Base-by-base conservation (phyloP, 2,797 vertebrate species). In the Eupleurogrammus muticus region DNA sequence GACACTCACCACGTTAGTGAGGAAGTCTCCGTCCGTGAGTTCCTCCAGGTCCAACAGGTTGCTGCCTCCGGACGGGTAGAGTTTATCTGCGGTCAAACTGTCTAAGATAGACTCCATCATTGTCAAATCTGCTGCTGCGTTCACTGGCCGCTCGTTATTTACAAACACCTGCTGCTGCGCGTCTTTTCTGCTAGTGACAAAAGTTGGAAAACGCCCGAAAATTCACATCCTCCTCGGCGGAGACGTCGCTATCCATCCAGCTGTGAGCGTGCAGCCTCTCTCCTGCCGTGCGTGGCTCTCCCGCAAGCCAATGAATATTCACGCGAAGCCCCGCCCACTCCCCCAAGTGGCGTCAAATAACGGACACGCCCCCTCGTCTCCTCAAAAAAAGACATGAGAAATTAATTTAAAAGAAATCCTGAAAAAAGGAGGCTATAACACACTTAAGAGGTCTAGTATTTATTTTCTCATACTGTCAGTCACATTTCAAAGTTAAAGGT, bases 1-100 rank as follows among this genome's bases (percentile, higher is more conserved):
- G 24, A 14, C 38, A 73, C 90, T 90, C 78, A 98, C 97, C 96
- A 96, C 96, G 87, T 96, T 98, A 82, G 94, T 95, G 89, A 98
- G 96, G 86, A 98, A 98, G 85, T 98, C 97, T 62, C 95, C 95
- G 85, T 98, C 97, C 84, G 94, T 96, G 83, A 98, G 94, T 48
- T 98, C 97, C 83, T 97, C 96, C 89, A 98, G 88, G 86, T 92
- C 91, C 90, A 92, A 91, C 90, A 92, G 90, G 91, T 92, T 90
- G 86, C 42, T 57, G 0, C 89, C 85, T 5, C 70, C 89, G 56
- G 82, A 40, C 40, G 95, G 93, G 57, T 96, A 96, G 89, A 97
- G 96, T 90, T 95, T 95, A 86, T 97, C 96, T 35, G 95, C 91
- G 9, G 94, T 82, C 77, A 96, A 93, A 84, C 95, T 95, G 90